Evolutionary conservation across 2,888 invertebrate genomes (phyloP), one percentile per base, ranked within the genome.

Genomic region (Alcis repandata): DNA sequence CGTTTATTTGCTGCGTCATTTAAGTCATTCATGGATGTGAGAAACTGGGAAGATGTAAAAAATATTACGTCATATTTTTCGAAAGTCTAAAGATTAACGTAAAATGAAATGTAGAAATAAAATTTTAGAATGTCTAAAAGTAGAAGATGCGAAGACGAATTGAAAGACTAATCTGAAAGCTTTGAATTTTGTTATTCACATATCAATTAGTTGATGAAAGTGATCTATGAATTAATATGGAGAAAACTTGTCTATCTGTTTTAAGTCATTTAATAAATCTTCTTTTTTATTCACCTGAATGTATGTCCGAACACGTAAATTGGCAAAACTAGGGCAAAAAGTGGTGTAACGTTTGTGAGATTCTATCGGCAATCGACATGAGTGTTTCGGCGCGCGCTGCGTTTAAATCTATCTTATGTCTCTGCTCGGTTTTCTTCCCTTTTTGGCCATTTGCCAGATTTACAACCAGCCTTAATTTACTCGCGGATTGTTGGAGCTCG

Each of bases 401-500:
- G 74, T 70, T 77, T 79, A 80, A 81, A 80, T 84, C 79, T 77
- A 72, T 73, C 75, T 82, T 82, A 85, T 80, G 82, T 81, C 79
- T 77, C 74, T 74, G 57, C 60, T 70, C 73, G 75, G 73, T 78
- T 67, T 76, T 76, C 74, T 77, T 78, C 71, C 75, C 69, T 74
- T 80, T 84, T 80, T 86, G 87, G 86, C 81, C 63, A 64, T 66
- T 70, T 69, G 85, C 87, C 88, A 87, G 75, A 77, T 77, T 77
- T 77, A 80, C 81, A 85, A 79, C 75, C 80, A 82, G 76, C 81
- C 83, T 83, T 85, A 85, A 87, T 87, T 87, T 82, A 79, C 79
- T 72, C 77, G 73, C 67, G 71, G 71, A 78, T 80, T 76, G 81
- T 81, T 72, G 73, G 78, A 82, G 78, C 68, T 73, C 79, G 74